A percentile compares a stretch with the other conserved stretches of the same genome.
These are phyloP conservation scores for Muricea muricata DNA, from an alignment of 92 coral and sea anemone species.

Conservation along the genomic window DNA sequence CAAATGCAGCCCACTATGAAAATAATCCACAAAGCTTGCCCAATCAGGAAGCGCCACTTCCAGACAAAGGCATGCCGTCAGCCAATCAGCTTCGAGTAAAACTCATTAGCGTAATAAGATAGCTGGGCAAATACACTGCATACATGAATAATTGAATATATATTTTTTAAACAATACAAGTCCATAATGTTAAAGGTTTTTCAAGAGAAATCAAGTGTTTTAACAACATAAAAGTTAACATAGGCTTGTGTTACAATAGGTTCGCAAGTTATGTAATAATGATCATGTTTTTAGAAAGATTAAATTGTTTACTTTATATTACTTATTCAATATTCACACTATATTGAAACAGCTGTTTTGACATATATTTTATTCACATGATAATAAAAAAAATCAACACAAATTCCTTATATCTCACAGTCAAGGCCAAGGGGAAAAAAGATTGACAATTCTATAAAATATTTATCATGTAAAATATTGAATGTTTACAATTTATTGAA, in stretches of 20 bases:
- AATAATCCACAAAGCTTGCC: neutral
- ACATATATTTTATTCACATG: neutral
- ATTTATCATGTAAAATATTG: too few species aligned
- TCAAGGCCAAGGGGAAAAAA: neutral
- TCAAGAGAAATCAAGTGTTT: too few species aligned
- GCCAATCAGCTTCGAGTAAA: constrained; percentile 29
- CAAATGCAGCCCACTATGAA: neutral
- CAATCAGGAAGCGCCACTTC: constrained; percentile 24
- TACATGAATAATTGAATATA: constrained; percentile 21
- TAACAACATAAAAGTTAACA: too few species aligned
- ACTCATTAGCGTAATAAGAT: constrained; percentile 27
- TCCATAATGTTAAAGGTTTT: too few species aligned
- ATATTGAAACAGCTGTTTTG: constrained; percentile 5
- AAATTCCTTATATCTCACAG: neutral
- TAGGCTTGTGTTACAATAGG: too few species aligned
- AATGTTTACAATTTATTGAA: too few species aligned
- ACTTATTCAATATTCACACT: neutral
- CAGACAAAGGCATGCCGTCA: constrained; percentile 19
- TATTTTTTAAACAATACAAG: too few species aligned
- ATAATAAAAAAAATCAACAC: neutral
- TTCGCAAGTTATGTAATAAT: too few species aligned
- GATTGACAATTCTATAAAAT: neutral
- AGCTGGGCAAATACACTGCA: constrained; percentile 2
- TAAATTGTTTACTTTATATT: constrained; percentile 10
- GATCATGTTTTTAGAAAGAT: neutral